phyloP scores from a whole-genome alignment of 2,888 invertebrate genomes.

The Hartigia nigra region DNA sequence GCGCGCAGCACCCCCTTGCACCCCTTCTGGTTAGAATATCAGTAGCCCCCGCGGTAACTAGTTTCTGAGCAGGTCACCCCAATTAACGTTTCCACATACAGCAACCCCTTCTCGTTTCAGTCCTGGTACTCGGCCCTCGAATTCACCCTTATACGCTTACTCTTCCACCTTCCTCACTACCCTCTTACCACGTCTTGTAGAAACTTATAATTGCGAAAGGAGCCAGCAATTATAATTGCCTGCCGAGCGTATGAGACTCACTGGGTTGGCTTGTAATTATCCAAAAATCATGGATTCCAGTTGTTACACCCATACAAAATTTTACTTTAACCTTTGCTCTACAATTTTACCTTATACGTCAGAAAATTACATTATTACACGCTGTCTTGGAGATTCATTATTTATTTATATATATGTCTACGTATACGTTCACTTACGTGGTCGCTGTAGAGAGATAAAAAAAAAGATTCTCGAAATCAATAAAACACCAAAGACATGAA shows the following conservation, averaged over 20 bases:
- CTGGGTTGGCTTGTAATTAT: conserved; percentile 59
- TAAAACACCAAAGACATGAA: not conserved
- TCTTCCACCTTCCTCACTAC: conserved; percentile 20
- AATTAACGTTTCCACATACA: conserved; percentile 65
- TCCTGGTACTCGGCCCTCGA: conserved; percentile 17
- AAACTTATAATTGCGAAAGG: conserved; percentile 67
- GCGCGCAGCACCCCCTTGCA: conserved; percentile 3
- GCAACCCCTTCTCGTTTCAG: conserved; percentile 24
- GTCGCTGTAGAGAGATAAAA: not conserved
- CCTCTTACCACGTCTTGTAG: conserved; percentile 51
- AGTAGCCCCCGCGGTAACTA: conserved; percentile 57
- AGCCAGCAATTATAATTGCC: conserved; percentile 66
- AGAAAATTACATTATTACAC: not conserved
- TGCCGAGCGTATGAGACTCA: conserved; percentile 38
- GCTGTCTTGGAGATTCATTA: not conserved
- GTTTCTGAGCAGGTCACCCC: conserved; percentile 66
- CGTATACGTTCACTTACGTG: not conserved
- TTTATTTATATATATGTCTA: too few species aligned
- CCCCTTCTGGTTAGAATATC: conserved; percentile 20
- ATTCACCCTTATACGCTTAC: conserved; percentile 15
- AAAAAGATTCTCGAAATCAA: not conserved
- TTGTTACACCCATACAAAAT: not conserved
- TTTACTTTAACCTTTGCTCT: not conserved
- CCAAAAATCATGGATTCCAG: conserved; percentile 46
- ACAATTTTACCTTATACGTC: not conserved